Evolutionary conservation across 2,797 vertebrate species (phyloP).

Genomic region (Mus minutoides): DNA sequence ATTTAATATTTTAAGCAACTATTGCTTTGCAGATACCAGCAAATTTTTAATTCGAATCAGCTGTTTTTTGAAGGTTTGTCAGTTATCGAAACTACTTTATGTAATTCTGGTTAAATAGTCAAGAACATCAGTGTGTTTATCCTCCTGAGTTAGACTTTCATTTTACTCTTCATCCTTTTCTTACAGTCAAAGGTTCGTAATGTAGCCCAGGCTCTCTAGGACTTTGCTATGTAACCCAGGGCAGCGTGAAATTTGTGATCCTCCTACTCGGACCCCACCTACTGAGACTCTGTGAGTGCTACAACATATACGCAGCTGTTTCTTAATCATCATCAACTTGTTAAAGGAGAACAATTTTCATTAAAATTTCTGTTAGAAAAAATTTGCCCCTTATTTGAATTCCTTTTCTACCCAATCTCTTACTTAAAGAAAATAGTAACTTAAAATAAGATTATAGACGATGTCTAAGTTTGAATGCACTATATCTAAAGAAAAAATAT

Average conservation of each 20-base stretch:
- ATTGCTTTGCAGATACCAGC: background rate
- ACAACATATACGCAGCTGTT: background rate
- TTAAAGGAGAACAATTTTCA: slow-evolving; percentile 30
- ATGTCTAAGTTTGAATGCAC: background rate
- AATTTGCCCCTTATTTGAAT: slow-evolving; percentile 10
- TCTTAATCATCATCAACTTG: background rate
- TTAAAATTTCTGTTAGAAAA: slow-evolving; percentile 16
- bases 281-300: background rate
- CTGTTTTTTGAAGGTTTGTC: slow-evolving; percentile 36
- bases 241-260: background rate
- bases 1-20: background rate
- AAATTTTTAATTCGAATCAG: background rate
- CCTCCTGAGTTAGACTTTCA: background rate
- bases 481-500: background rate
- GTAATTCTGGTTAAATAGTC: background rate
- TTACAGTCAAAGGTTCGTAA: background rate
- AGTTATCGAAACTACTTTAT: background rate
- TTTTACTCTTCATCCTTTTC: slow-evolving; percentile 4
- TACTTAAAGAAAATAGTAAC: slow-evolving; percentile 4
- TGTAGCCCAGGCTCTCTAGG: background rate
- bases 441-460: slow-evolving; percentile 26
- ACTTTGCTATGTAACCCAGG: background rate
- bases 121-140: slow-evolving; percentile 7
- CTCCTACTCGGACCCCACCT: background rate
- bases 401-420: background rate